Evolutionary conservation across 1,140 invertebrate genomes (phyloP), one percentile per base, ranked within the genome.

Genomic region (Heliothis virescens): DNA sequence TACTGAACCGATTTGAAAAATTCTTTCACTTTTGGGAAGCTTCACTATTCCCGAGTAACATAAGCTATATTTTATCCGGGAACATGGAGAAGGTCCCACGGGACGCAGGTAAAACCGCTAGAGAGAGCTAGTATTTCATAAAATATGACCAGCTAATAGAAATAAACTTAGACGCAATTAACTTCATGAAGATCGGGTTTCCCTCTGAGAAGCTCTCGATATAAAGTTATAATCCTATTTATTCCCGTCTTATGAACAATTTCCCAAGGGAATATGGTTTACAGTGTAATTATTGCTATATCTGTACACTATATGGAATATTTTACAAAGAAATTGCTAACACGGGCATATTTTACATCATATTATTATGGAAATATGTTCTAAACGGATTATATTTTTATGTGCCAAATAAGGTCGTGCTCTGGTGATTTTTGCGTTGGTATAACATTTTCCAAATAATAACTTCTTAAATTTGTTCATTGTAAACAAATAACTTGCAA

Each of bases 221-320:
- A 55, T 57, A 41, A 72, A 55, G 53, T 72, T 57, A 57, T 72
- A 72, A 72, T 72, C 69, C 15, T 72, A 72, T 72, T 72, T 72
- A 53, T 26, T 55, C 18, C 26, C 47, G 57, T 72, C 52, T 5
- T 7, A 26, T 55, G 21, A 41, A 55, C 15, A 72, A 34, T 16
- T 41, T 57, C 69, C 52, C 69, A 9, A 7, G 29, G 41, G 67
- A 71, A 2, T 50, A 16, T 16, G 47, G 47, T 50, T 50, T 26
- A 3, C 47, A 50, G 47, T 26, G 65, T 26, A 21, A 41, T 63
- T 63, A 41, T 41, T 41, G 29, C 15, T 12, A 0, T n/a, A 63
- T 41, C 26, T 21, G 11, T 59, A 21, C 11, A 63, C 15, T 59
- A 21, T 18, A 63, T 5, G n/a, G n/a, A n/a, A 41, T 16, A 5